These are phyloP conservation scores for Cryptosula pallasiana DNA, from an alignment of 2,888 invertebrate genomes.

Conservation along the genomic window DNA sequence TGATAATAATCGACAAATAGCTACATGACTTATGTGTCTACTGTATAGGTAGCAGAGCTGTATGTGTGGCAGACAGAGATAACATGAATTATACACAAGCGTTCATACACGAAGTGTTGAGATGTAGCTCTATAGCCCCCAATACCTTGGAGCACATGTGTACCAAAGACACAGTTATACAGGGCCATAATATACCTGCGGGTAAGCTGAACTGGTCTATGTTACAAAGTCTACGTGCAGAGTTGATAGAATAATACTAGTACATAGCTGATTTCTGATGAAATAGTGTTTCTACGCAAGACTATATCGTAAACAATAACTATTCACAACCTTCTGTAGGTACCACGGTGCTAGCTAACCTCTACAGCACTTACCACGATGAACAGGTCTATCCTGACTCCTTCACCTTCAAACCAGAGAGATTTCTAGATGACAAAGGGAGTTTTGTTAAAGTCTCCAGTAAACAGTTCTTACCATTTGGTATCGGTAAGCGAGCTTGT, in stretches of 20 bases:
- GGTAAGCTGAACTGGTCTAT: not conserved
- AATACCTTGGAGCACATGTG: not conserved
- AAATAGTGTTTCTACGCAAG: too few species aligned
- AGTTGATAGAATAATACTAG: too few species aligned
- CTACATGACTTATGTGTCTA: too few species aligned
- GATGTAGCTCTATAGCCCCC: not conserved
- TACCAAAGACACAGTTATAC: not conserved
- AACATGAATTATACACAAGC: not conserved
- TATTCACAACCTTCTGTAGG: too few species aligned
- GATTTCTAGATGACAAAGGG: not conserved
- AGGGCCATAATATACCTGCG: not conserved
- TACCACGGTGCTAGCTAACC: not conserved
- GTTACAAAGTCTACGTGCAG: too few species aligned
- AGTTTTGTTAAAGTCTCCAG: not conserved
- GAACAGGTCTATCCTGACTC: not conserved
- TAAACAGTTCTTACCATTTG: slow-evolving; percentile 6
- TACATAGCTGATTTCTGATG: too few species aligned
- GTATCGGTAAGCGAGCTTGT: not conserved
- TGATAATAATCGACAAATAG: too few species aligned
- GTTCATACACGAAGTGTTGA: not conserved
- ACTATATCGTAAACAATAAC: too few species aligned
- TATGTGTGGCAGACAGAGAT: not conserved
- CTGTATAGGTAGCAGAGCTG: not conserved
- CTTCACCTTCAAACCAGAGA: slow-evolving; percentile 6
- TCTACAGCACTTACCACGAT: slow-evolving; percentile 5